Conservation (phyloP, 2,113 vertebrate species). For the Daboia siamensis region DNA sequence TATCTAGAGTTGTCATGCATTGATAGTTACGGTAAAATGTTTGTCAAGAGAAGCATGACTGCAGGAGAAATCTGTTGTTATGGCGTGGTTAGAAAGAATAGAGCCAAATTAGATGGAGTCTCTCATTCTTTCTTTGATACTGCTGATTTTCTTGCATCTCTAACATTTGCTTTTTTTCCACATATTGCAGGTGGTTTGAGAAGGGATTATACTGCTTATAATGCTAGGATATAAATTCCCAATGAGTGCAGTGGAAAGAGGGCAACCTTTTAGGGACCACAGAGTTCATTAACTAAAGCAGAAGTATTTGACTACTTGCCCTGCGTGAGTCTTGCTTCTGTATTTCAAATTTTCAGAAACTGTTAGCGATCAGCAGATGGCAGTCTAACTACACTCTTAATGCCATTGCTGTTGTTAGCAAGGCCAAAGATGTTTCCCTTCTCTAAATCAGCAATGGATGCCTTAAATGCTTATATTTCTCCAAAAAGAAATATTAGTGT, state of each 20-base stretch:
- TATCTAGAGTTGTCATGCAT: not conserved
- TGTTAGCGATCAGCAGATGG: constrained; percentile 44
- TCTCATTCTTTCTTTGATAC: not conserved
- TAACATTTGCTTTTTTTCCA: not conserved
- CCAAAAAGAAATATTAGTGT: not conserved
- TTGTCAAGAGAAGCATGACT: not conserved
- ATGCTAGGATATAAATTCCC: not conserved
- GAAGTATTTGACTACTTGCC: not conserved
- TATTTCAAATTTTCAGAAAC: not conserved
- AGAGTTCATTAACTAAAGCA: not conserved
- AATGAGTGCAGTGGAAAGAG: not conserved
- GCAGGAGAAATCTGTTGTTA: not conserved
- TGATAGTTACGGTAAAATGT: not conserved
- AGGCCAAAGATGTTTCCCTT: constrained; percentile 19
- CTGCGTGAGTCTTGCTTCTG: not conserved
- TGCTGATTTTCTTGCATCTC: not conserved
- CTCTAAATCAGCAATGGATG: not conserved
- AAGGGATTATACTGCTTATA: not conserved
- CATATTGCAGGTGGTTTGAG: not conserved
- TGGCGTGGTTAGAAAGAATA: not conserved
- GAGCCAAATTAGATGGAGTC: not conserved
- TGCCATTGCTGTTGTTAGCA: constrained; percentile 8
- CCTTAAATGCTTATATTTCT: not conserved
- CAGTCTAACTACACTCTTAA: constrained; percentile 42
- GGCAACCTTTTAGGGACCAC: not conserved